Evolutionary conservation across 2,888 invertebrate species (phyloP).

Genomic region (Meteorus colon): DNA sequence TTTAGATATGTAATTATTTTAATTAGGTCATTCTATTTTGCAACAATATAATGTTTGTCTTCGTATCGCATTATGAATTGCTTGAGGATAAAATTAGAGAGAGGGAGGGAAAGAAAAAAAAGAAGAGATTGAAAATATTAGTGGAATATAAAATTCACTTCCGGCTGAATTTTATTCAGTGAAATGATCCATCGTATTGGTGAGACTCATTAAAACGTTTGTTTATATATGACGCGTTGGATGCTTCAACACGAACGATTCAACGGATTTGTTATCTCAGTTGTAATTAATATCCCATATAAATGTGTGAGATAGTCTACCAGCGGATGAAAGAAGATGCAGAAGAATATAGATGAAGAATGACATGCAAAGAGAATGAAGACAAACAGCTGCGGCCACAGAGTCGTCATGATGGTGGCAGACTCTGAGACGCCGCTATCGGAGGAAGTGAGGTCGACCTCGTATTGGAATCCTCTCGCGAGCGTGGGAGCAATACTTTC

Average conservation of each 20-base stretch:
- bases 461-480: constrained; percentile 46
- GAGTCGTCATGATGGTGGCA: constrained; percentile 55
- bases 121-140: not conserved
- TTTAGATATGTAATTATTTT: not conserved
- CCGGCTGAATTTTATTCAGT: constrained; percentile 19
- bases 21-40: constrained; percentile 4
- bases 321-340: constrained; percentile 41
- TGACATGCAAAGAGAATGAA: constrained; percentile 39
- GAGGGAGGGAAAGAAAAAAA: not conserved
- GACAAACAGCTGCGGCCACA: constrained; percentile 14
- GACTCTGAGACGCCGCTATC: constrained; percentile 70
- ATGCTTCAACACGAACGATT: constrained; percentile 1
- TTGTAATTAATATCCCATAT: constrained; percentile 66
- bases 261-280: constrained; percentile 20
- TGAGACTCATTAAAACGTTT: constrained; percentile 7
- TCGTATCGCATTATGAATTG: not conserved
- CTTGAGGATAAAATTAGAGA: not conserved
- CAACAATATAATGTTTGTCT: constrained; percentile 1
- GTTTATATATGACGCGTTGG: not conserved
- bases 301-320: constrained; percentile 45
- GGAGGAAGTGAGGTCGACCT: constrained; percentile 73
- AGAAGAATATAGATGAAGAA: constrained; percentile 42
- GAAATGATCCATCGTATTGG: constrained; percentile 2
- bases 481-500: constrained; percentile 60
- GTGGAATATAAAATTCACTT: constrained; percentile 19